Evolutionary conservation across 2,113 vertebrate species (phyloP), one percentile per base, ranked within the genome.

Genomic region (Archilochus colubris): DNA sequence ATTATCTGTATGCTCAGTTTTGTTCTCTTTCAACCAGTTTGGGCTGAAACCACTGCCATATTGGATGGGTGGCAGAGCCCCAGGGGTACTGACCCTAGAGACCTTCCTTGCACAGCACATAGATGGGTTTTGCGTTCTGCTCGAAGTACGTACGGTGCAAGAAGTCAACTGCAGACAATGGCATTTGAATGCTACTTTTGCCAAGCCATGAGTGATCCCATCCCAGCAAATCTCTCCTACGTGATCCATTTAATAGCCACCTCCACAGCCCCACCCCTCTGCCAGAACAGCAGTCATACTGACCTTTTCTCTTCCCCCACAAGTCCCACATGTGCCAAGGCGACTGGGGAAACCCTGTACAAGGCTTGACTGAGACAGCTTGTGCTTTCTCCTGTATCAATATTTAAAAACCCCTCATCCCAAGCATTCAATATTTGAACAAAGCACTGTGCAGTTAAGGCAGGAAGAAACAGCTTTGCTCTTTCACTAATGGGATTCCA

Each of bases 81-180:
- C 0, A 0, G 20, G 18, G 80, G 38, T 7, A 46, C 10, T 31
- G 0, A 40, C 40, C 36, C 8, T 0, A 30, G 44, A 66, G 77
- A 31, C 36, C 61, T 38, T 33, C 24, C 53, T 14, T 14, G 17
- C 1, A 0, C 27, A n/a, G 55, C 73, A 18, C 10, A 0, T 1
- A 44, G 40, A 11, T 44, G 43, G 62, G 27, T 21, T 23, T 44
- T 20, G 1, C 4, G 38, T 53, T 89, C 73, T 3, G 3, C 74
- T 64, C 61, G 19, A 10, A 50, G n/a, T 30, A 50, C 16, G 12
- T 6, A 17, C 10, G 0, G 7, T 9, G 5, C 62, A 54, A 88
- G 51, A 73, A 54, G 23, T 36, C 48, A 85, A 21, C 27, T 16
- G 44, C 1, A 0, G 63, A 28, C 2, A 2, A 51, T 44, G 43